Evolutionary conservation across 2,888 invertebrate genomes (phyloP).

Genomic region (Neria commutata): DNA sequence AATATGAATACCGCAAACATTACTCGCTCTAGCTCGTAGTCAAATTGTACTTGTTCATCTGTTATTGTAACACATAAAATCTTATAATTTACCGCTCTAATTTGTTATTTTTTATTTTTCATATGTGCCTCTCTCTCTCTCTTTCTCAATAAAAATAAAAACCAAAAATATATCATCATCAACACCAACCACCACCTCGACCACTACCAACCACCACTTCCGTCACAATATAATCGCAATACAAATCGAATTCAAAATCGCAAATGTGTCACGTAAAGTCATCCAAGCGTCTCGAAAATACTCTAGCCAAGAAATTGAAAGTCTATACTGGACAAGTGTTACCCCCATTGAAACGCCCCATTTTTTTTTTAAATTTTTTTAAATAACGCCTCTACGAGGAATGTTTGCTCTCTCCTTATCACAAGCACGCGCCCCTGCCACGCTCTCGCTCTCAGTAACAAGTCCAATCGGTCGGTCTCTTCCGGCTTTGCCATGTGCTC

Average conservation of each 20-base stretch:
- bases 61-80: too few relatives aligned
- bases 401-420: too few relatives aligned
- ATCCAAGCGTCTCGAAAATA: conserved; percentile 75
- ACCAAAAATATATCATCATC: conserved; percentile 23
- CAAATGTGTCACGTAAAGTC: conserved; percentile 71
- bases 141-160: conserved; percentile 16
- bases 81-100: too few relatives aligned
- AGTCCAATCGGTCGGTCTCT: too few relatives aligned
- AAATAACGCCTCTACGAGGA: too few relatives aligned
- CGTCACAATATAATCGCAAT: conserved; percentile 30
- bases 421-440: too few relatives aligned
- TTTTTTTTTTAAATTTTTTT: too few relatives aligned
- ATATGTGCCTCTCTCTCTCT: conserved; percentile 37
- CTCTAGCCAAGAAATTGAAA: conserved; percentile 74
- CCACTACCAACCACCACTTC: conserved; percentile 33
- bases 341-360: conserved; percentile 79
- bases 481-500: too few relatives aligned
- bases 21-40: too few relatives aligned
- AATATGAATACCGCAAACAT: too few relatives aligned
- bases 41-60: too few relatives aligned
- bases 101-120: conserved; percentile 33
- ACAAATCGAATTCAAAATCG: conserved; percentile 47
- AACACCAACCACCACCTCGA: conserved; percentile 13
- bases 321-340: conserved; percentile 76
- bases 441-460: too few relatives aligned